Conservation (phyloP, 2,797 vertebrate species). For the Dendrocincla fuliginosa region DNA sequence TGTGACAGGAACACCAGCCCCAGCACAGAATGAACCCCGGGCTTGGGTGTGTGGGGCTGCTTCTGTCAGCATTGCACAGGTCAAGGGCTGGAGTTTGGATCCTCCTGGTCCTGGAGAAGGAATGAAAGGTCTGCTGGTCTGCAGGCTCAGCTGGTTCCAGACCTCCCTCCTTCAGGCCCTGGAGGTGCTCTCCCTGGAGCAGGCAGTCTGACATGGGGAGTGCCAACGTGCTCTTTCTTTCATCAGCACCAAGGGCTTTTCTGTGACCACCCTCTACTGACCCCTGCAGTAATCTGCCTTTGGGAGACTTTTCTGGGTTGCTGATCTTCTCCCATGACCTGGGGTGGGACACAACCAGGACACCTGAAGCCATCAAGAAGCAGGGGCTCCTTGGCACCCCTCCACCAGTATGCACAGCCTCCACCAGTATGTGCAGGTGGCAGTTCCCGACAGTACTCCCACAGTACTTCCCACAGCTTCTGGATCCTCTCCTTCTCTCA, state of each 20-base stretch:
- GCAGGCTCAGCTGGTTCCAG: background rate
- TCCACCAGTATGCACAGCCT: background rate
- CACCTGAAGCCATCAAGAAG: background rate
- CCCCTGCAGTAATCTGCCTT: background rate
- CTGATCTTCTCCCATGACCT: background rate
- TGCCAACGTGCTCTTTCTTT: rapidly evolving
- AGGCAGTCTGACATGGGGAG: background rate
- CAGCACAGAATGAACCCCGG: background rate
- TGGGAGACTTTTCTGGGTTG: background rate
- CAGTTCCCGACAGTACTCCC: background rate
- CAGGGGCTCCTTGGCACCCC: background rate
- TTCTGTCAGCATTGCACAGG: background rate
- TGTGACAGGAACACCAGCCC: background rate
- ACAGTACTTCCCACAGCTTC: background rate
- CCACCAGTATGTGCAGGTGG: background rate
- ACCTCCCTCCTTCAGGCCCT: background rate
- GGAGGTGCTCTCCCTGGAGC: background rate
- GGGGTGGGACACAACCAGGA: background rate
- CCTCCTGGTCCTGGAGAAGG: background rate
- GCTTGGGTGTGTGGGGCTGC: background rate
- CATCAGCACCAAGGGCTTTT: background rate
- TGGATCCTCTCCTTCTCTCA: background rate
- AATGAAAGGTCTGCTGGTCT: rapidly evolving
- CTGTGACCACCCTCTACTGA: background rate
- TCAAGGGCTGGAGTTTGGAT: background rate